Percentiles rank a stretch among this genome's conserved stretches.
Evolutionary conservation across 2,888 invertebrate genomes (phyloP).

Genomic region (Panzeria rudis): DNA sequence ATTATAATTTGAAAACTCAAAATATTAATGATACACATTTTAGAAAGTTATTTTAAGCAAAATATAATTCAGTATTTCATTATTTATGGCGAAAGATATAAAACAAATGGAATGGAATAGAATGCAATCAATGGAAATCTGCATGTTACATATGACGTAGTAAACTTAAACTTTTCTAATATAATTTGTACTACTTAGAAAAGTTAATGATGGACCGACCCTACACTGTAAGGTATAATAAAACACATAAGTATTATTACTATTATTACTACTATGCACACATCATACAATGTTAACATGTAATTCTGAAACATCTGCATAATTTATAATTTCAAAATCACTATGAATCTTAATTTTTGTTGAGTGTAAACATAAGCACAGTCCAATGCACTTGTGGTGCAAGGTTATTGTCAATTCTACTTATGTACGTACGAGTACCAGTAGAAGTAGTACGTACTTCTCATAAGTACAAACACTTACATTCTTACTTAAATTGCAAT

Average conservation of each 20-base stretch:
- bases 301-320: conserved; percentile 35
- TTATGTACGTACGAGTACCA: background rate
- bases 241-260: background rate
- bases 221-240: conserved; percentile 42
- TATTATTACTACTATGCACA: background rate
- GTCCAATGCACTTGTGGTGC: conserved; percentile 55
- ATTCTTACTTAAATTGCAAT: conserved; percentile 18
- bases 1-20: too few relatives aligned
- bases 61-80: too few relatives aligned
- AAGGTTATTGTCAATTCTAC: conserved; percentile 59
- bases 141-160: too few relatives aligned
- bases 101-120: too few relatives aligned
- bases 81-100: too few relatives aligned
- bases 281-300: conserved; percentile 1
- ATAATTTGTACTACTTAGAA: background rate
- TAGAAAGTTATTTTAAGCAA: too few relatives aligned
- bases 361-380: conserved; percentile 1
- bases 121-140: too few relatives aligned
- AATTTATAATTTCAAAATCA: conserved; percentile 40
- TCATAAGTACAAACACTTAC: background rate
- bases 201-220: conserved; percentile 29
- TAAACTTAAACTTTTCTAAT: background rate
- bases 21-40: too few relatives aligned
- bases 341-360: conserved; percentile 16
- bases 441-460: too few relatives aligned